Percentiles rank a stretch among this genome's conserved stretches.
phyloP scores from a whole-genome alignment of 2,888 invertebrate species.

The Scaptomyza caliginosa region DNA sequence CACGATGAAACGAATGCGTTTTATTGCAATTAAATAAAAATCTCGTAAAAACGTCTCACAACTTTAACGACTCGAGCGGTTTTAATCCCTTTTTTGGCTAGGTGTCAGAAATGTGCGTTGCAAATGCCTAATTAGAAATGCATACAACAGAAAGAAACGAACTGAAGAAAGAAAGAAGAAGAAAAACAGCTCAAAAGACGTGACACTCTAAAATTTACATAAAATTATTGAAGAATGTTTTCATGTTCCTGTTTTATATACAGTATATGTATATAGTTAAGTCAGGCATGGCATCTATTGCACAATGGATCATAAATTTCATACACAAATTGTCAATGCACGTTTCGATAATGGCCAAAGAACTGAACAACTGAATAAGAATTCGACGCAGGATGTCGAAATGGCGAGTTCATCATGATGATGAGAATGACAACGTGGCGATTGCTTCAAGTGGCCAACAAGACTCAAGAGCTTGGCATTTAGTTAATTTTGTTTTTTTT shows the following conservation, averaged over 20 bases:
- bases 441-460: slow-evolving; percentile 52
- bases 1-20: slow-evolving; percentile 43
- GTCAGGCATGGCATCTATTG: slow-evolving; percentile 44
- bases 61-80: slow-evolving; percentile 47
- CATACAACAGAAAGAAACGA: slow-evolving; percentile 54
- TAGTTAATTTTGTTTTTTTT: slow-evolving; percentile 41
- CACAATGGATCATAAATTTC: slow-evolving; percentile 62
- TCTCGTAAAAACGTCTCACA: slow-evolving; percentile 63
- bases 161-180: neutral
- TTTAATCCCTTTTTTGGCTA: slow-evolving; percentile 54
- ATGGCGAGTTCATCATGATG: slow-evolving; percentile 33
- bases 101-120: slow-evolving; percentile 70
- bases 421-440: slow-evolving; percentile 43
- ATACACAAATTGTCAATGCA: slow-evolving; percentile 64
- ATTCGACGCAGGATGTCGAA: slow-evolving; percentile 59
- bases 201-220: slow-evolving; percentile 58
- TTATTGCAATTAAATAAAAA: slow-evolving; percentile 73
- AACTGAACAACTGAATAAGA: slow-evolving; percentile 25
- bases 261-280: slow-evolving; percentile 1
- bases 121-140: slow-evolving; percentile 71
- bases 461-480: slow-evolving; percentile 20
- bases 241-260: slow-evolving; percentile 1
- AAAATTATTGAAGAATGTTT: slow-evolving; percentile 44
- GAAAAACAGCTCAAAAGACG: slow-evolving; percentile 31
- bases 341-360: slow-evolving; percentile 62